Evolutionary conservation across 2,888 invertebrate species (phyloP).

Genomic region (Gymnocheta viridis): DNA sequence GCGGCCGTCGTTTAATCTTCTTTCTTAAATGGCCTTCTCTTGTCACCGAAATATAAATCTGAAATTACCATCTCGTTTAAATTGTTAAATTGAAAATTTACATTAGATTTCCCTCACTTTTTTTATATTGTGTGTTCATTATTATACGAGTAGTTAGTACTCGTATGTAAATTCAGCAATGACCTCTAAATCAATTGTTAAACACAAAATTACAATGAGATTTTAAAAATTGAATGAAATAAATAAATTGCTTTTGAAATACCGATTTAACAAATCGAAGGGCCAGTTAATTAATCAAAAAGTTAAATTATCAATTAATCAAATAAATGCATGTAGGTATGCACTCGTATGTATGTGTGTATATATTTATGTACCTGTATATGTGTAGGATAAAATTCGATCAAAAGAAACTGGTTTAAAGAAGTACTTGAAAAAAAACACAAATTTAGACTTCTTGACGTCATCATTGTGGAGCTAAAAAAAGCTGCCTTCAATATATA

Average conservation of each 20-base stretch:
- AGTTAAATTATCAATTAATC: conserved; percentile 41
- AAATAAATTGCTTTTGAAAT: conserved; percentile 9
- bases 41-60: background rate
- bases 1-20: background rate
- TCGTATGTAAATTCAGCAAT: background rate
- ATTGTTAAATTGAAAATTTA: conserved; percentile 17
- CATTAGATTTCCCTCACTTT: background rate
- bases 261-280: conserved; percentile 32
- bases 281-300: conserved; percentile 41
- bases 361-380: no score
- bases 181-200: conserved; percentile 39
- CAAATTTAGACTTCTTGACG: background rate
- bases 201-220: background rate
- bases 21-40: conserved; percentile 16
- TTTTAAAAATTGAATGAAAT: background rate
- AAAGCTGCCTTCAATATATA: background rate
- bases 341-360: background rate
- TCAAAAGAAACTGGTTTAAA: conserved; percentile 8
- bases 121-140: no score
- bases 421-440: background rate
- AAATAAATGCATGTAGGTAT: background rate
- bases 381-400: background rate
- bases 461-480: background rate
- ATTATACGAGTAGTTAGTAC: background rate
- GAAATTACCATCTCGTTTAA: background rate